Evolutionary conservation across 2,888 invertebrate species (phyloP), one percentile per base, ranked within the genome.

Genomic region (Heliconius erato): DNA sequence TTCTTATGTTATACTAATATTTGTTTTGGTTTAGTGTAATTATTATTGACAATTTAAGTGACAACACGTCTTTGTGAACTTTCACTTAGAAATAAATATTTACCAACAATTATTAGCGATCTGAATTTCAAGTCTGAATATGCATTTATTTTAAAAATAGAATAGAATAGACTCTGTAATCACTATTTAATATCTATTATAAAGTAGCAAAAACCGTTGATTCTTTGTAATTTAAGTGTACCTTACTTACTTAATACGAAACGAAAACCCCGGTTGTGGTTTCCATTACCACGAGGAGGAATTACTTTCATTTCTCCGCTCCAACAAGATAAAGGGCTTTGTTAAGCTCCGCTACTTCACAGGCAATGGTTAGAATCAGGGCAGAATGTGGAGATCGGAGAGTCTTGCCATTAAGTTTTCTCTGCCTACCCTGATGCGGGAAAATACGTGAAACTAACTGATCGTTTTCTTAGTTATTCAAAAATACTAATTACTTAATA

Each of bases 91-190:
- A 26, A 65, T 26, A n/a, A 67, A 67, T 26, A 26, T n/a, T 65
- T 7, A 23, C 65, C n/a, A 26, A 65, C 2, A 28, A 14, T 67
- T 26, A 67, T 14, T 26, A 14, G 26, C 16, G 12, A 14, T 32
- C 23, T 28, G 11, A 40, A 44, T 65, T 16, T 67, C 44, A 67
- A 78, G 77, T 44, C 77, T 78, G 77, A 78, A 19, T 26, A 19
- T 40, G 67, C 44, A 67, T 78, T 78, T 78, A 69, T 63, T 65
- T 74, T 80, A 16, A n/a, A 63, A 76, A 16, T 35, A 7, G n/a
- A 16, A 72, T 14, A 44, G 11, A 9, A 44, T 14, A 44, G n/a
- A 9, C 5, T 19, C 63, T 26, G 26, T 14, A 14, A 65, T 14
- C 26, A 67, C 12, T 14, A 2, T 26, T 26, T 26, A 67, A 6